These are phyloP conservation scores for Sanderia malayensis DNA, from an alignment of 30 jellyfish, hydroid and myxozoan species.

Conservation along the genomic window DNA sequence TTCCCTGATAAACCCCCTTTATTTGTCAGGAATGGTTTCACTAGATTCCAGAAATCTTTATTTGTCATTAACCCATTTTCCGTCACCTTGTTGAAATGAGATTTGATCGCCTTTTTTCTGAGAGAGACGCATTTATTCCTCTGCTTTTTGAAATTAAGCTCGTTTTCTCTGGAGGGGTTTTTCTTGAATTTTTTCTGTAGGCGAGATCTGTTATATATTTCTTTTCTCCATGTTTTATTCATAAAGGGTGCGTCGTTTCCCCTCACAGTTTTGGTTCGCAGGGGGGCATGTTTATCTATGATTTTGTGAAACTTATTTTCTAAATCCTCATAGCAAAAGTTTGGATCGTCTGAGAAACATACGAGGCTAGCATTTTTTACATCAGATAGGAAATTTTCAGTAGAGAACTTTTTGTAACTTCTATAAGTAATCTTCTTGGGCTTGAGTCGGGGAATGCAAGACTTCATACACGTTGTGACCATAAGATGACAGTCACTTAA, in stretches of 20 bases:
- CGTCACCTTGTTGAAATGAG: no score
- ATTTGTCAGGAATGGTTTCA: no score
- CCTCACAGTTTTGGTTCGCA: neutral
- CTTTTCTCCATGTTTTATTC: conserved; percentile 8
- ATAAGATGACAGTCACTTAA: neutral
- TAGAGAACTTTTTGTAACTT: neutral
- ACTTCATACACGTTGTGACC: neutral
- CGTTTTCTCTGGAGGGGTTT: neutral
- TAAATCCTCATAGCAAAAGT: conserved; percentile 1
- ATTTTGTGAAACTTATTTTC: neutral
- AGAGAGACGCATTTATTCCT: conserved; percentile 11
- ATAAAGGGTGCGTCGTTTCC: conserved; percentile 20
- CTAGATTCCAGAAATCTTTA: no score
- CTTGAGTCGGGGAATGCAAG: neutral
- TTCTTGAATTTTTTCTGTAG: conserved; percentile 4
- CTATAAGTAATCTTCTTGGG: neutral
- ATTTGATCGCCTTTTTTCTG: conserved; percentile 14
- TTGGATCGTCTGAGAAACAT: no score
- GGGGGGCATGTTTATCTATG: conserved; percentile 12
- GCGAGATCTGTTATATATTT: conserved; percentile 14
- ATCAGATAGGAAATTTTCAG: neutral
- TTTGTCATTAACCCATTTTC: no score
- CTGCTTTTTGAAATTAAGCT: conserved; percentile 1
- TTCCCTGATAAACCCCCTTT: no score
- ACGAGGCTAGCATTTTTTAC: no score